A percentile compares a stretch with the other conserved stretches of the same genome.
Conservation (phyloP, 2,888 invertebrate species). For the Congeria kusceri region DNA sequence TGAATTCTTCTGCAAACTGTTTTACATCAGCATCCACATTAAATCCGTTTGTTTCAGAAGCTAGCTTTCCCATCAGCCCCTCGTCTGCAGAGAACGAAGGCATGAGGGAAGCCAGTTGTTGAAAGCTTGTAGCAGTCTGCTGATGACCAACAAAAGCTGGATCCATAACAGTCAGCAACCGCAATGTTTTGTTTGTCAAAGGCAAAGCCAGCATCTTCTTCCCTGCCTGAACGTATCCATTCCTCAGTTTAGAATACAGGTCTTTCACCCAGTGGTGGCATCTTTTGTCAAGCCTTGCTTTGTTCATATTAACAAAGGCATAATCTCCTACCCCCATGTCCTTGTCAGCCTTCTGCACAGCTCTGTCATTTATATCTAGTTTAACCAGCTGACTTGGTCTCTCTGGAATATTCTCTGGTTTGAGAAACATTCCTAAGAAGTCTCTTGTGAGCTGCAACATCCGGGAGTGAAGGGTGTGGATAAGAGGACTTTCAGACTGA, state of each 20-base stretch:
- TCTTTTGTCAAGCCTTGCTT: constrained; percentile 26
- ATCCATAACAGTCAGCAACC: constrained; percentile 31
- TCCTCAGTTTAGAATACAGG: constrained; percentile 24
- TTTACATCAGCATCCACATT: constrained; percentile 30
- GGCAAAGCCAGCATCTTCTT: constrained; percentile 32
- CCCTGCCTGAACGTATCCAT: constrained; percentile 26
- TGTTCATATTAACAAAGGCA: constrained; percentile 34
- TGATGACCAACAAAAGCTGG: constrained; percentile 33
- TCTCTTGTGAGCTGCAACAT: constrained; percentile 29
- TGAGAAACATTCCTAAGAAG: constrained; percentile 9
- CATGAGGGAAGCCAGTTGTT: no score
- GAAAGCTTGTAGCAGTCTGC: no score
- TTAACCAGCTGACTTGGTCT: not conserved
- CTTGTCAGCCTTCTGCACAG: constrained; percentile 16
- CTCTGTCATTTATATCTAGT: constrained; percentile 23
- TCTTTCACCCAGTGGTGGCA: constrained; percentile 26
- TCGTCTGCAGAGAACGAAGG: no score
- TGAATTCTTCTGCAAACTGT: constrained; percentile 2
- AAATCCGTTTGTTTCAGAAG: not conserved
- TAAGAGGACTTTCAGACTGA: constrained; percentile 29
- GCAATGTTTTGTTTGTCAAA: constrained; percentile 15
- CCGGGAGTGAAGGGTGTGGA: constrained; percentile 30
- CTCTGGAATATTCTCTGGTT: not conserved
- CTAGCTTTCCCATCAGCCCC: no score
- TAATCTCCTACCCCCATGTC: constrained; percentile 21